Conservation (phyloP, 53 echinoderm and acorn worm species). For the Pentamera pediparva region DNA sequence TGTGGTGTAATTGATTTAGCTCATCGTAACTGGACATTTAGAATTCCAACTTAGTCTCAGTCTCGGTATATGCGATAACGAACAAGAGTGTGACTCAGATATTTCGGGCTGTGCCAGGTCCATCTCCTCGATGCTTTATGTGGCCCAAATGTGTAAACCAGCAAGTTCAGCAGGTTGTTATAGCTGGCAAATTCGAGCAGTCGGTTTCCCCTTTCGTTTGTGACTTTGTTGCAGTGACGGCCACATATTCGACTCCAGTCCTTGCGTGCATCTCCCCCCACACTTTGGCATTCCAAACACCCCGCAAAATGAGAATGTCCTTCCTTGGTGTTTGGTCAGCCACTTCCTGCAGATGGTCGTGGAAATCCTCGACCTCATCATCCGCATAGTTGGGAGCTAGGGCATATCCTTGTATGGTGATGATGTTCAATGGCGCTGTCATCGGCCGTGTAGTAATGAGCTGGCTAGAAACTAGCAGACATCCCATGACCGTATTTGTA, state of each 20-base stretch:
- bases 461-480: slow-evolving; percentile 31
- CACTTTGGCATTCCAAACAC: slow-evolving; percentile 55
- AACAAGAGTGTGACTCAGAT: no score
- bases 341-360: slow-evolving; percentile 38
- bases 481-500: slow-evolving; percentile 21
- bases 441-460: slow-evolving; percentile 35
- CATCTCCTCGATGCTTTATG: slow-evolving; percentile 38
- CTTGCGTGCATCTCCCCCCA: slow-evolving; percentile 28
- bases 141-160: slow-evolving; percentile 39
- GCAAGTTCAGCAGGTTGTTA: slow-evolving; percentile 29
- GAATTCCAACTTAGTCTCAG: no score
- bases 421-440: slow-evolving; percentile 52
- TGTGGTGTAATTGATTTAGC: no score
- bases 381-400: slow-evolving; percentile 34
- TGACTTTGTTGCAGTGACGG: slow-evolving; percentile 6
- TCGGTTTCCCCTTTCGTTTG: slow-evolving; percentile 35
- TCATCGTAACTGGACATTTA: no score
- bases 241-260: slow-evolving; percentile 35
- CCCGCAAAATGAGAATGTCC: slow-evolving; percentile 46
- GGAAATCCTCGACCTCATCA: slow-evolving; percentile 29
- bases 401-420: slow-evolving; percentile 48
- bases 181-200: slow-evolving; percentile 28
- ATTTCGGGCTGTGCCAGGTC: slow-evolving; percentile 41
- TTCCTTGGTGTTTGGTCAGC: slow-evolving; percentile 39
- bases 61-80: no score